Evolutionary conservation across 1,140 invertebrate genomes (phyloP), one percentile per base, ranked within the genome.

Genomic region (Nylanderia fulva): DNA sequence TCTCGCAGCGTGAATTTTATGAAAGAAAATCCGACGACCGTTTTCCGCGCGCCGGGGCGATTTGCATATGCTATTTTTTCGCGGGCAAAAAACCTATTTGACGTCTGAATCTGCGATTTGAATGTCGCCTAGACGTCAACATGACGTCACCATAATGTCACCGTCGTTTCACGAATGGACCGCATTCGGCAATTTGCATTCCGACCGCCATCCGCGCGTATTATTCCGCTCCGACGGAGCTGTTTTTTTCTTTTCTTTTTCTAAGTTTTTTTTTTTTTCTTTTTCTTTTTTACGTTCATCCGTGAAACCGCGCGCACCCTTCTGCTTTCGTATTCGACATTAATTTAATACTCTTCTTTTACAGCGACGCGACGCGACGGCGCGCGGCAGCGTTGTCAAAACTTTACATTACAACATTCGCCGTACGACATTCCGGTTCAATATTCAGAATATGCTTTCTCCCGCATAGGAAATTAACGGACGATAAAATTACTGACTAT

Each of bases 51-150:
- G 63, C 45, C 45, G 69, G 69, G 54, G 71, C 84, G 77, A 86
- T 76, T 75, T 48, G 84, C 75, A 85, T 66, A 83, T n/a, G 85
- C 72, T 85, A 69, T 85, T 74, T 77, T 86, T 86, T 85, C 82
- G 85, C 85, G 33, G 60, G 29, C 63, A 86, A 86, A 84, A 84
- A 75, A 84, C 27, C 68, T 68, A 64, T 72, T 72, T 54, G 68
- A 77, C 82, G 71, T 63, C 69, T 84, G 63, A 82, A 83, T 74
- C 86, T 60, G 58, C 84, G 84, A 85, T 85, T 85, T 85, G 84
- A 87, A 82, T 82, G 77, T 82, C 66, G 77, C 77, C 77, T 72
- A 72, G 77, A 82, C 54, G 77, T 82, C 77, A 82, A 82, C 66
- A 82, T 39, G 66, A 82, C 77, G 77, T 71, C 66, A 82, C 77